phyloP scores from a whole-genome alignment of 2,888 invertebrate species.

The Hylaea fasciaria region DNA sequence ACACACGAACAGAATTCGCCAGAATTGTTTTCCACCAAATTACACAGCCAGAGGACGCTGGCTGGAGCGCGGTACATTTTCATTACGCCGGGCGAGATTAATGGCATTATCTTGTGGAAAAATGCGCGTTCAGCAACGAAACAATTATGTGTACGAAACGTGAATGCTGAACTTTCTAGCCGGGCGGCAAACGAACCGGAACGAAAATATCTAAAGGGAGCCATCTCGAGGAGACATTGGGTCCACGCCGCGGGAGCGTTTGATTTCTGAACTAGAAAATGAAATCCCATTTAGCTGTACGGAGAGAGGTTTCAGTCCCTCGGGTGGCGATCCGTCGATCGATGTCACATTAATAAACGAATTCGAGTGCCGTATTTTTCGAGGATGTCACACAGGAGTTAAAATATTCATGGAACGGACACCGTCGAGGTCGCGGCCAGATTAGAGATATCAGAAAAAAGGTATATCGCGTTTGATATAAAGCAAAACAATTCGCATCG shows the following conservation, averaged over 20 bases:
- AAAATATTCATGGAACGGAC: slow-evolving; percentile 78
- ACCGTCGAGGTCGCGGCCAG: slow-evolving; percentile 61
- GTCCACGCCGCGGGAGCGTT: slow-evolving; percentile 65
- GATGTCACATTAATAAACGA: slow-evolving; percentile 78
- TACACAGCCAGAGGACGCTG: slow-evolving; percentile 52
- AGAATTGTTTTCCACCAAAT: slow-evolving; percentile 64
- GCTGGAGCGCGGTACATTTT: slow-evolving; percentile 65
- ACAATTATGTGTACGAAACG: slow-evolving; percentile 66
- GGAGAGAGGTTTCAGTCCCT: slow-evolving; percentile 58
- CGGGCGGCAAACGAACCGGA: slow-evolving; percentile 60
- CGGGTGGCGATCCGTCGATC: slow-evolving; percentile 58
- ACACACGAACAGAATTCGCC: slow-evolving; percentile 56
- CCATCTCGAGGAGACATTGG: slow-evolving; percentile 59
- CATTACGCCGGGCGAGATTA: slow-evolving; percentile 72
- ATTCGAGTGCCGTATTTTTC: slow-evolving; percentile 68
- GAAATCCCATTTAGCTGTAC: slow-evolving; percentile 74
- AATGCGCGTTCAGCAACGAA: slow-evolving; percentile 66
- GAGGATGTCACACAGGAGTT: slow-evolving; percentile 69
- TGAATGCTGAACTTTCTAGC: slow-evolving; percentile 48
- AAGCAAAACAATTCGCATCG: slow-evolving; percentile 65
- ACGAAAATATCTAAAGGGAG: slow-evolving; percentile 62
- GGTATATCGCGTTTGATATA: slow-evolving; percentile 56
- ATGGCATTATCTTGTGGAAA: slow-evolving; percentile 76
- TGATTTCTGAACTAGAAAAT: slow-evolving; percentile 82
- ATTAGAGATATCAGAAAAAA: slow-evolving; percentile 73